Conservation (phyloP, 2,797 vertebrate species). For the Spinus pinus region DNA sequence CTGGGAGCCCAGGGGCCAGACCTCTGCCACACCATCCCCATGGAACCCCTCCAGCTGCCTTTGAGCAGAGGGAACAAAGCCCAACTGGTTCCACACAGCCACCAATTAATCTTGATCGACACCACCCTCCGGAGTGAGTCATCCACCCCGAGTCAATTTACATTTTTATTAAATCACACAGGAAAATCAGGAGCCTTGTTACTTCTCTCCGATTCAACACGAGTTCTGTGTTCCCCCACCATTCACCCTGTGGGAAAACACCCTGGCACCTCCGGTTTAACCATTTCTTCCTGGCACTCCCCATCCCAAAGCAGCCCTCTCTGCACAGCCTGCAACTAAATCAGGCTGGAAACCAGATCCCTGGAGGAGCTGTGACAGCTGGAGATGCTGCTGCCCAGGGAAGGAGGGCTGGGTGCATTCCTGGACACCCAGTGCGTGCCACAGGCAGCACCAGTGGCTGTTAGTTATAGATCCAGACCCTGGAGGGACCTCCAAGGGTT, state of each 20-base stretch:
- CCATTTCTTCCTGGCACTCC: background rate
- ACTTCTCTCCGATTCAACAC: slow-evolving; percentile 37
- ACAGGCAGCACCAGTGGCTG: background rate
- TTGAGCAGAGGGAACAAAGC: slow-evolving; percentile 63
- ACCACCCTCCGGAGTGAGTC: slow-evolving; percentile 26
- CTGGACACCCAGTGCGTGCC: accelerated
- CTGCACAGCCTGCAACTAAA: slow-evolving; percentile 1
- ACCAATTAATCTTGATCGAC: slow-evolving; percentile 58
- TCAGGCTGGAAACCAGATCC: background rate
- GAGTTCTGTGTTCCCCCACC: background rate
- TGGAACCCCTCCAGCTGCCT: background rate
- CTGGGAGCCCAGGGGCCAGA: background rate
- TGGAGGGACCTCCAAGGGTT: background rate
- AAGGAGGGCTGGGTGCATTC: background rate
- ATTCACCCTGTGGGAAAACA: slow-evolving; percentile 39
- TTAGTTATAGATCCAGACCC: background rate
- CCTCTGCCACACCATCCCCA: background rate
- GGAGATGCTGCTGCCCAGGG: background rate
- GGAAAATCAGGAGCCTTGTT: slow-evolving; percentile 67
- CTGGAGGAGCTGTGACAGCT: accelerated
- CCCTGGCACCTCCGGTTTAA: slow-evolving; percentile 8
- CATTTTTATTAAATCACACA: slow-evolving; percentile 76
- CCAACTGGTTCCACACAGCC: slow-evolving; percentile 29
- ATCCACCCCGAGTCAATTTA: slow-evolving; percentile 55
- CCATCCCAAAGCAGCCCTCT: background rate